phyloP scores from a whole-genome alignment of 1,140 invertebrate genomes.

The Drepana arcuata region DNA sequence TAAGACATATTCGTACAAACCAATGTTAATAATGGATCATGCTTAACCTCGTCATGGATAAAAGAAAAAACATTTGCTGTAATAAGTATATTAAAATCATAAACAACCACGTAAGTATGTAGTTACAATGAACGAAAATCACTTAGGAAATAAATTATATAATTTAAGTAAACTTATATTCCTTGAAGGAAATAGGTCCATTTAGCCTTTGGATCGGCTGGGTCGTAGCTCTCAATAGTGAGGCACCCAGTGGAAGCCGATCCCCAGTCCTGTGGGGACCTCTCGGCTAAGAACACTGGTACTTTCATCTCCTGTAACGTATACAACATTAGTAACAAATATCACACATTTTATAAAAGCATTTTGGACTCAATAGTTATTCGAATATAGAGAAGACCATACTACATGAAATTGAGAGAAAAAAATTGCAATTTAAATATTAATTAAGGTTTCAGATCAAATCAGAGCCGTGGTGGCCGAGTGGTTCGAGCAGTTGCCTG shows the following conservation, averaged over 20 bases:
- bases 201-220: constrained; percentile 35
- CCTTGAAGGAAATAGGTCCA: constrained; percentile 61
- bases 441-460: background rate
- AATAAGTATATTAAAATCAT: too few relatives aligned
- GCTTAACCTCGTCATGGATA: too few relatives aligned
- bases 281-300: constrained; percentile 31
- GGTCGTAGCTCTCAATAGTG: constrained; percentile 42
- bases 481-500: too few relatives aligned
- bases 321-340: constrained; percentile 2
- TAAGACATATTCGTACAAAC: too few relatives aligned
- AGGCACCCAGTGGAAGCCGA: constrained; percentile 38
- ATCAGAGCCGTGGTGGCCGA: background rate
- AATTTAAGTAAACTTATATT: too few relatives aligned
- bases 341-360: background rate
- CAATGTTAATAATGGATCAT: too few relatives aligned
- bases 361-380: background rate
- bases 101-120: too few relatives aligned
- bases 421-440: too few relatives aligned
- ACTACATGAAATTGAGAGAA: too few relatives aligned
- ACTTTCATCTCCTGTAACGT: constrained; percentile 38
- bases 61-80: too few relatives aligned
- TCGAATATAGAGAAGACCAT: background rate
- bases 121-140: too few relatives aligned
- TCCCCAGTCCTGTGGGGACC: constrained; percentile 9
- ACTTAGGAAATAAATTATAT: too few relatives aligned